Evolutionary conservation across 2,888 invertebrate genomes (phyloP), one percentile per base, ranked within the genome.

Genomic region (Lasioglossum morio): DNA sequence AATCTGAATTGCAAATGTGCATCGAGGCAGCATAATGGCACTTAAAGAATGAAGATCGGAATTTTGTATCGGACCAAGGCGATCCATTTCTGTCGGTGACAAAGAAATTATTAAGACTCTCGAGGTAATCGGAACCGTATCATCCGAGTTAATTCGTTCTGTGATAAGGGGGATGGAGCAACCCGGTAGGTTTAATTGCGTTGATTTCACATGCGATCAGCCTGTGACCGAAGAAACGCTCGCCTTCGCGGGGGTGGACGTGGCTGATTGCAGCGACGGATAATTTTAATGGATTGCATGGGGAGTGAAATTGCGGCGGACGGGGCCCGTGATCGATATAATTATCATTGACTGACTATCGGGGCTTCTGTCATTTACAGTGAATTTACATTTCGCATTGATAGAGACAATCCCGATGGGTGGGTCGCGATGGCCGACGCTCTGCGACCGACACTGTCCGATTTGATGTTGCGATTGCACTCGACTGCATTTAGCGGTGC

Each of bases 321-420:
- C 66, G 23, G 43, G 66, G 53, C 12, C 60, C 69, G 76, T 66
- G 73, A 63, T 81, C 57, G 82, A 75, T 83, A 70, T 83, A 87
- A 87, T 87, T 87, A 87, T 87, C 86, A 86, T 86, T 78, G 87
- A 76, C 80, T 23, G 86, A 78, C 86, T 83, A 86, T 87, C 87
- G 72, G 53, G 37, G 73, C 69, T 77, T 80, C 87, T 86, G 87
- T 87, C 87, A 86, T 83, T 86, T 86, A 81, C 87, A 80, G 87
- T 83, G 78, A 87, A 86, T 87, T 87, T 87, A 87, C 87, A 86
- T 87, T 83, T 83, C 80, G 72, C 79, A 81, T 85, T 70, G 85
- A 85, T 77, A 79, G 81, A 53, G 63, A 60, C 76, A 77, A 83
- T 75, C 81, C 72, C 69, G 82, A 80, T 74, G 76, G 85, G 43